These are phyloP conservation scores for Epizoanthus stellaris DNA, from an alignment of 92 coral and sea anemone species.

Conservation along the genomic window DNA sequence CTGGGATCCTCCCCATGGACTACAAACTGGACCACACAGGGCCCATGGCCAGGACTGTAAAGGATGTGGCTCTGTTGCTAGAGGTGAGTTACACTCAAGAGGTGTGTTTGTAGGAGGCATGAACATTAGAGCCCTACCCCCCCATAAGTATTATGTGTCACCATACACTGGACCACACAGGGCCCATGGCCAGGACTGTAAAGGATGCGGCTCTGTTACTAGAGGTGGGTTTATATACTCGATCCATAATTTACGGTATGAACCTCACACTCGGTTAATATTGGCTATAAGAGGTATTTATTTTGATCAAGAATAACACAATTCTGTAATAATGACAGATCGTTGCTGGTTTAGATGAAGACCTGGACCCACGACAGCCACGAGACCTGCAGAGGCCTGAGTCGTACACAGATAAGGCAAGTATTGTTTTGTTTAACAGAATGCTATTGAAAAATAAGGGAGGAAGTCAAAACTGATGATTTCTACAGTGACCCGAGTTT, in stretches of 20 bases:
- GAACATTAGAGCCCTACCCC: no score
- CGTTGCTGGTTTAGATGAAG: constrained; percentile 66
- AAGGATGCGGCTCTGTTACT: constrained; percentile 53
- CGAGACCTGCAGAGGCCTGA: constrained; percentile 51
- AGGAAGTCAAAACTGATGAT: no score
- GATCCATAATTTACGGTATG: no score
- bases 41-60: constrained; percentile 67
- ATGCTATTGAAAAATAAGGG: no score
- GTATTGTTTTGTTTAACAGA: no score
- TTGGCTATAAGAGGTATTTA: no score
- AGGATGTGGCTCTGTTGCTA: constrained; percentile 36
- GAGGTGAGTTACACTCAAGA: no score
- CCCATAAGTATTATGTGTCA: no score
- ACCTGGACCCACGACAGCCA: constrained; percentile 71
- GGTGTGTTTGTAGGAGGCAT: no score
- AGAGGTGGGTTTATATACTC: constrained; percentile 54
- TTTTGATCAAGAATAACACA: no score
- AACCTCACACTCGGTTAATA: no score
- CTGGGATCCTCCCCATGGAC: constrained; percentile 51
- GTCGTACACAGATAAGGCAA: constrained; percentile 55
- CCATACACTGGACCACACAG: constrained; percentile 51
- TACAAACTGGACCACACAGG: constrained; percentile 53
- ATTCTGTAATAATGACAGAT: constrained; percentile 55
- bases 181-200: constrained; percentile 70
- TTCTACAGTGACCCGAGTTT: no score